Base-by-base conservation (phyloP, 2,113 vertebrate genomes). In the Mystacornis crossleyi region DNA sequence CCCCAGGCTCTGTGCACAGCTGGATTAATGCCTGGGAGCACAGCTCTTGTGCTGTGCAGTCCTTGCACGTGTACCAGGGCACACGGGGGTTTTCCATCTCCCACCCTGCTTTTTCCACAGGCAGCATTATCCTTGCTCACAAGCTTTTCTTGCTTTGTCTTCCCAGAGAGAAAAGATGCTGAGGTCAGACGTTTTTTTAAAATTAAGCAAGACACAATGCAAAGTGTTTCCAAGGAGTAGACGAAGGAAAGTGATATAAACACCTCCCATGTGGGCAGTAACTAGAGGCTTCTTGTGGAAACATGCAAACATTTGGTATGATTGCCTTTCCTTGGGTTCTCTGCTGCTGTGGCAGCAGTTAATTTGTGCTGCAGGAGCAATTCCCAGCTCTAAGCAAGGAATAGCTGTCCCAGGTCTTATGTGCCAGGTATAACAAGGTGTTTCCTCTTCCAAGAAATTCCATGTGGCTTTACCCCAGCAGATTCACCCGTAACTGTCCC, bases 381-480 rank as follows among this genome's bases (percentile, higher is more conserved):
- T 61, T 84, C 78, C 36, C 17, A 60, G 15, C 77, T 86, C 65
- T 47, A 43, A 61, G 64, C 5, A 77, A 80, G 71, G 67, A 83
- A 31, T 23, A n/a, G 38, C 34, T 74, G 47, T 15, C 20, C 4
- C 6, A 67, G 69, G 36, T 74, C 47, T 36, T 62, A 6, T 1
- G 51, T 26, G 48, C 8, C 45, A 31, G 69, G 12, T 55, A 19
- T 29, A 40, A 73, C 34, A 54, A 81, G 28, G 14, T 0, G 0
- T 67, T 73, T 60, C 45, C 15, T 87, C 23, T 43, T 43, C 65
- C 43, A 26, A 53, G 53, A 61, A 65, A 34, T 31, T 17, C 25
- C 0, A 0, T 2, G 23, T 69, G 6, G 33, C 3, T 79, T 40
- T 38, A 19, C 20, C 17, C 34, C 33, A n/a, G 16, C 51, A 18